Conservation (phyloP, 23 tunicate genomes). For the Trididemnum nubilum region DNA sequence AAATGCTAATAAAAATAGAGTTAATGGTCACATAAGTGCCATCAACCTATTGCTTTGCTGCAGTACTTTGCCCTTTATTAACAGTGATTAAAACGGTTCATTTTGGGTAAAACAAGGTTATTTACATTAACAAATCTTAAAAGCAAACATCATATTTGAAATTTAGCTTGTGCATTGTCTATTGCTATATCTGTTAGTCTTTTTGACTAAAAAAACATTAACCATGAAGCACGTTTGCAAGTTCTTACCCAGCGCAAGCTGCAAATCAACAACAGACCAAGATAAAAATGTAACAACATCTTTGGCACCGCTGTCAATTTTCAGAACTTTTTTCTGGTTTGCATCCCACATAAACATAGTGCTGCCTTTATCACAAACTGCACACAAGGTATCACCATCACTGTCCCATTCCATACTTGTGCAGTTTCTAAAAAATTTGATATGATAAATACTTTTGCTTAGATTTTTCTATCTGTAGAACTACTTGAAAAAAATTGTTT, state of each 20-base stretch:
- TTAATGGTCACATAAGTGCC: too few relatives aligned
- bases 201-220: too few relatives aligned
- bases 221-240: too few relatives aligned
- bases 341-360: constrained; percentile 84
- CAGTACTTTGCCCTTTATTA: too few relatives aligned
- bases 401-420: constrained; percentile 86
- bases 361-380: constrained; percentile 79
- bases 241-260: constrained; percentile 76
- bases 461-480: background rate
- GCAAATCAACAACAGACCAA: constrained; percentile 72
- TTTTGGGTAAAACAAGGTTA: too few relatives aligned
- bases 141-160: too few relatives aligned
- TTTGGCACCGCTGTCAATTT: constrained; percentile 90
- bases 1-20: too few relatives aligned
- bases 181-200: too few relatives aligned
- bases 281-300: constrained; percentile 57
- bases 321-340: constrained; percentile 66
- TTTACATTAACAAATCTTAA: too few relatives aligned
- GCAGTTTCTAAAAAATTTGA: constrained; percentile 28
- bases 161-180: too few relatives aligned
- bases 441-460: background rate
- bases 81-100: too few relatives aligned
- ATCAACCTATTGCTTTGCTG: too few relatives aligned
- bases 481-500: background rate
- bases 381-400: constrained; percentile 84